Evolutionary conservation across 1,140 invertebrate species (phyloP), one percentile per base, ranked within the genome.

Genomic region (Achatina immaculata): DNA sequence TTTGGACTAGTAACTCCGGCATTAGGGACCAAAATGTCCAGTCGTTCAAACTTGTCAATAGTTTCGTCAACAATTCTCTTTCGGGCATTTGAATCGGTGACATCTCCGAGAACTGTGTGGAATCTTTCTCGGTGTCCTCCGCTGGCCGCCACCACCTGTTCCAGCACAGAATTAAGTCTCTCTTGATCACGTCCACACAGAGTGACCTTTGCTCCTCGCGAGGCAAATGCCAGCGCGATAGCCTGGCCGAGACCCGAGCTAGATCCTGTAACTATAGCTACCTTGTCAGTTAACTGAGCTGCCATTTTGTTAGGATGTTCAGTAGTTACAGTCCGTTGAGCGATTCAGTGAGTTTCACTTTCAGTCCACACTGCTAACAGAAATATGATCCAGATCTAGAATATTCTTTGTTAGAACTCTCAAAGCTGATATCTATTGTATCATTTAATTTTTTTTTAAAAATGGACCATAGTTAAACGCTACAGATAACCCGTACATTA

Each of bases 141-240:
- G 55, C 45, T 75, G 28, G 36, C 48, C 31, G 7, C 19, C 11
- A 55, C n/a, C 14, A 6, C 31, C 34, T 48, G 7, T 1, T 48
- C 51, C n/a, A 75, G 7, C 3, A 42, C 31, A 4, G 21, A 31
- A 4, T 51, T 36, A 9, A 75, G 45, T 4, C 73, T 40, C 16
- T 75, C 51, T 36, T 9, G 45, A 36, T 75, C 73, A 11, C 73
- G 43, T 28, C 73, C 73, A 75, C 73, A 75, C 43, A 75, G n/a
- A 34, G 48, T 55, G 11, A 75, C 73, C n/a, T 24, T 28, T 45
- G 73, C 73, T 34, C 73, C 73, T 7, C 40, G 2, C 1, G 28
- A 24, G 14, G 73, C 73, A 40, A 75, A 75, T 31, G 55, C 34
- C n/a, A 75, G 9, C 0, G 73, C 73, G 19, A 55, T 75, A 28